Evolutionary conservation across 2,888 invertebrate species (phyloP).

Genomic region (Hylaea fasciaria): DNA sequence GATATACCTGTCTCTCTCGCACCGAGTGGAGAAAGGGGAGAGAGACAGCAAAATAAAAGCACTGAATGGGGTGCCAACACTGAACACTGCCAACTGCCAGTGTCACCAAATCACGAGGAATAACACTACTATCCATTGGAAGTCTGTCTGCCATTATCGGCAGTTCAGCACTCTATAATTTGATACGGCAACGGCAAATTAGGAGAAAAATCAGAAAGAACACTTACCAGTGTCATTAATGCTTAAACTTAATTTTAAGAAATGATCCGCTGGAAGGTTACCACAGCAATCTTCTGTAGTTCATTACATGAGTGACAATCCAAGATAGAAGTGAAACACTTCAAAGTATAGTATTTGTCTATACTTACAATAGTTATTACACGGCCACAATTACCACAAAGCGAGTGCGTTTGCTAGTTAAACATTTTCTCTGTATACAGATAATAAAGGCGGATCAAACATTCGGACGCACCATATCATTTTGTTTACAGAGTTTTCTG

Average conservation of each 20-base stretch:
- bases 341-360: constrained; percentile 59
- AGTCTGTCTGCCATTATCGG: too few relatives aligned
- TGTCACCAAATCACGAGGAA: constrained; percentile 61
- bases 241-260: constrained; percentile 15
- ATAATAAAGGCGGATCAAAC: constrained; percentile 84
- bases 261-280: background rate
- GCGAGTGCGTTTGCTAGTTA: constrained; percentile 73
- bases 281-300: background rate
- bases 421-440: constrained; percentile 77
- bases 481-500: constrained; percentile 84
- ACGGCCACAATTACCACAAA: constrained; percentile 71
- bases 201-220: constrained; percentile 31
- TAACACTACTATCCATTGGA: constrained; percentile 58
- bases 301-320: background rate
- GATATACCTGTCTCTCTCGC: constrained; percentile 66
- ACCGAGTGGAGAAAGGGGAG: constrained; percentile 62
- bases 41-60: constrained; percentile 76
- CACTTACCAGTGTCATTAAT: constrained; percentile 12
- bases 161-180: constrained; percentile 47
- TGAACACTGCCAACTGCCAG: too few relatives aligned
- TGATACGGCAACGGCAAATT: constrained; percentile 46
- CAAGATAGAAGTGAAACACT: constrained; percentile 30
- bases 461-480: constrained; percentile 82
- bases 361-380: constrained; percentile 62
- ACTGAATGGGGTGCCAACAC: constrained; percentile 73